These are phyloP conservation scores for Rhorus exstirpatorius DNA, from an alignment of 2,888 invertebrate species.

Conservation along the genomic window DNA sequence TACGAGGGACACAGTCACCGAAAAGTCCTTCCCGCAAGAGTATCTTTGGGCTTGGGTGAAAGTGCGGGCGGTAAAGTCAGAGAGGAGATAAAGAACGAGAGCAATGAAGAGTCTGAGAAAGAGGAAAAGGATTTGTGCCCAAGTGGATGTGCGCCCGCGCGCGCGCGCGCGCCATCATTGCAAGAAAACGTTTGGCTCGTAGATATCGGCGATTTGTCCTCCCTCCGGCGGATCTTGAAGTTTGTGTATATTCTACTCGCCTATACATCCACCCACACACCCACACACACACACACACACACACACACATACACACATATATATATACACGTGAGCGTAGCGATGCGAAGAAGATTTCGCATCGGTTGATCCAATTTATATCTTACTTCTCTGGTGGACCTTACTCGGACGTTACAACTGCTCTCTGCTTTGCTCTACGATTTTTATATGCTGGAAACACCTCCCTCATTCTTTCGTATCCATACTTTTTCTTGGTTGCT, in stretches of 20 bases:
- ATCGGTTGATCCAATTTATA: constrained; percentile 74
- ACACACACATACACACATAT: neutral
- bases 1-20: constrained; percentile 35
- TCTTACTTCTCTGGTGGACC: constrained; percentile 68
- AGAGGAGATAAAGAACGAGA: constrained; percentile 4
- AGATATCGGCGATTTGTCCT: constrained; percentile 73
- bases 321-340: constrained; percentile 9
- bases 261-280: too few relatives aligned
- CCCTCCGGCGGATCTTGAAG: constrained; percentile 48
- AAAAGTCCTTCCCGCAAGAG: constrained; percentile 21
- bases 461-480: constrained; percentile 32
- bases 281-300: too few relatives aligned
- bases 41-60: constrained; percentile 24
- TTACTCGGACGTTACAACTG: constrained; percentile 62
- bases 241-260: constrained; percentile 17
- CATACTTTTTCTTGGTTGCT: constrained; percentile 23
- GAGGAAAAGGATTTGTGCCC: constrained; percentile 61
- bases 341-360: constrained; percentile 64
- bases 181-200: constrained; percentile 70
- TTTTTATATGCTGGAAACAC: constrained; percentile 30
- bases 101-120: constrained; percentile 22
- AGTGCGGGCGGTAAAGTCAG: constrained; percentile 26
- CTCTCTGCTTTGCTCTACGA: constrained; percentile 23
- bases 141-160: constrained; percentile 53
- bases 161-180: constrained; percentile 56